Percentiles rank a stretch among this genome's conserved stretches.
phyloP scores from a whole-genome alignment of 1,140 invertebrate genomes.

The Gryllus bimaculatus region DNA sequence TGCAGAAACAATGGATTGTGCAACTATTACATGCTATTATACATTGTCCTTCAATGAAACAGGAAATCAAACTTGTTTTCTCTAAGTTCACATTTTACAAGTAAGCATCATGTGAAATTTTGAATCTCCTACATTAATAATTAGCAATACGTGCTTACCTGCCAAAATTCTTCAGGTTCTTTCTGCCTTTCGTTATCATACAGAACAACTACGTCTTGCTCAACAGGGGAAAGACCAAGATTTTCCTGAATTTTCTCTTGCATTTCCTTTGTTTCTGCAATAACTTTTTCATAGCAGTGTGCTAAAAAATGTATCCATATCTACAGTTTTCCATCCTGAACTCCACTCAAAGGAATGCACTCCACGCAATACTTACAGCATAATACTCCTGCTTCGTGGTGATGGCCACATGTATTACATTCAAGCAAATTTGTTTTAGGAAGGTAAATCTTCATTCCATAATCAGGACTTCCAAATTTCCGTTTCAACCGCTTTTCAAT shows the following conservation, averaged over 20 bases:
- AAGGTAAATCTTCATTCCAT: conserved; percentile 52
- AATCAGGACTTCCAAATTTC: conserved; percentile 56
- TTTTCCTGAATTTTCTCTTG: conserved; percentile 61
- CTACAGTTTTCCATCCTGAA: not conserved
- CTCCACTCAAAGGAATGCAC: not conserved
- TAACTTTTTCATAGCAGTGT: conserved; percentile 72
- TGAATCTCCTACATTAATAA: not conserved
- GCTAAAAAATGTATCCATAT: conserved; percentile 35
- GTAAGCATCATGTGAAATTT: not conserved
- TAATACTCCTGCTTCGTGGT: conserved; percentile 60
- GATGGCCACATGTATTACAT: conserved; percentile 70
- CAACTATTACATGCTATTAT: too few relatives aligned
- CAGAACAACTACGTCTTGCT: conserved; percentile 72
- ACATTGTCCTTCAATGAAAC: conserved; percentile 7
- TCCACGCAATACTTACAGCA: conserved; percentile 54
- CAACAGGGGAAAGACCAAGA: conserved; percentile 58
- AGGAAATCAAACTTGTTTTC: conserved; percentile 10
- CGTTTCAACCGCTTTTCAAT: conserved; percentile 60
- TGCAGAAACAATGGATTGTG: too few relatives aligned
- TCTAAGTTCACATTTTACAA: not conserved
- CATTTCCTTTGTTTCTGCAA: conserved; percentile 66
- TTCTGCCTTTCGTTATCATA: conserved; percentile 67
- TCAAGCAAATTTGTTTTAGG: conserved; percentile 63
- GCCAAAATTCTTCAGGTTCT: conserved; percentile 27
- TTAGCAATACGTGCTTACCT: conserved; percentile 33